phyloP scores from a whole-genome alignment of 2,888 invertebrate species.

The Drosophila prolongata region DNA sequence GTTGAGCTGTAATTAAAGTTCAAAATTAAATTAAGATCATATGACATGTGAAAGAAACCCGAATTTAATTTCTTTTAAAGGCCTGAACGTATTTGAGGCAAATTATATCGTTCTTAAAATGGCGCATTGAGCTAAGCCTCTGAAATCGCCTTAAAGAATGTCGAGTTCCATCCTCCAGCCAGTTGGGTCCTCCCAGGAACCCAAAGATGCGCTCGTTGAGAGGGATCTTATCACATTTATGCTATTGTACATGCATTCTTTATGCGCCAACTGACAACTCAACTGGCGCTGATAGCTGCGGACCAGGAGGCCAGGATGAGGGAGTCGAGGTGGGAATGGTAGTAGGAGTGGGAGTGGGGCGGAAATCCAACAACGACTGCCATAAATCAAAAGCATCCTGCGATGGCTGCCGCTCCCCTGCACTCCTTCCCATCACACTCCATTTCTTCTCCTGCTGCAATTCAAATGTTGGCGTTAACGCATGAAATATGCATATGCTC shows the following conservation, averaged over 20 bases:
- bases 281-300: slow-evolving; percentile 64
- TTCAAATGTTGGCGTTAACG: slow-evolving; percentile 81
- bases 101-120: not conserved
- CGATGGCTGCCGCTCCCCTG: slow-evolving; percentile 30
- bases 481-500: slow-evolving; percentile 79
- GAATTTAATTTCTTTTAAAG: too few relatives aligned
- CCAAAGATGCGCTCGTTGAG: slow-evolving; percentile 37
- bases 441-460: slow-evolving; percentile 45
- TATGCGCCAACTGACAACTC: slow-evolving; percentile 68
- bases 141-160: slow-evolving; percentile 18
- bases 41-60: too few relatives aligned
- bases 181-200: slow-evolving; percentile 21
- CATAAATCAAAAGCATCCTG: slow-evolving; percentile 79
- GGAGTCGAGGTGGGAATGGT: slow-evolving; percentile 14
- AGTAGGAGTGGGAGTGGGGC: slow-evolving; percentile 24
- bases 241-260: slow-evolving; percentile 74
- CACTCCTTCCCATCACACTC: slow-evolving; percentile 4
- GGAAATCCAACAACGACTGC: slow-evolving; percentile 34
- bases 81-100: not conserved
- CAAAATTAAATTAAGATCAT: too few relatives aligned
- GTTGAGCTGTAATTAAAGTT: too few relatives aligned
- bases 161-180: slow-evolving; percentile 6
- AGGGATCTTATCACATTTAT: slow-evolving; percentile 66
- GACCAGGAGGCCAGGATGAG: slow-evolving; percentile 10
- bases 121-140: not conserved